A percentile compares a stretch with the other conserved stretches of the same genome.
These are phyloP conservation scores for Myocastor coypus DNA, from an alignment of 2,113 vertebrate genomes.

Conservation along the genomic window DNA sequence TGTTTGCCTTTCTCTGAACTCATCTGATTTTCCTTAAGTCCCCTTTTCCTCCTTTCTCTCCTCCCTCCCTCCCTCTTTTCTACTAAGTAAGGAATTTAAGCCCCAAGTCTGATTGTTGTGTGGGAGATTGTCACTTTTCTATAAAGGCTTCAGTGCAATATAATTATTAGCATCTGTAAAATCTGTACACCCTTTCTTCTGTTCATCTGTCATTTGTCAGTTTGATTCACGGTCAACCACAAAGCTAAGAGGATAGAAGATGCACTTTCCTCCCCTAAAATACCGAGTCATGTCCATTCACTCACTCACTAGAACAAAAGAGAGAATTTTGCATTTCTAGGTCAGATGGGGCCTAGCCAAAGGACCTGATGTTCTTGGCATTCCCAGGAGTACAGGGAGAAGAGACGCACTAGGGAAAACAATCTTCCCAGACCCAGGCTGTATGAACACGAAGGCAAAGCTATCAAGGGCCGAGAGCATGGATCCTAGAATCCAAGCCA, in stretches of 20 bases:
- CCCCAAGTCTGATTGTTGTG: not conserved
- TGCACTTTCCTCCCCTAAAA: not conserved
- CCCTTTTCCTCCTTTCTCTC: not conserved
- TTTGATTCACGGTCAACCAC: not conserved
- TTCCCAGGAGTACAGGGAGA: not conserved
- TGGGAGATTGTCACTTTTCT: not conserved
- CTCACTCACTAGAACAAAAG: not conserved
- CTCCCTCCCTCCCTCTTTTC: not conserved
- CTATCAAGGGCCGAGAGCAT: not conserved
- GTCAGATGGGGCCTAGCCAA: not conserved
- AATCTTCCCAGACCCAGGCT: not conserved
- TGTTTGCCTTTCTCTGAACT: not conserved
- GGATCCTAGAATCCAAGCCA: not conserved
- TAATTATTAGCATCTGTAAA: not conserved
- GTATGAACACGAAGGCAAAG: not conserved
- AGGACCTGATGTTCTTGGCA: not conserved
- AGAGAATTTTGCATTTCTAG: conserved; percentile 10
- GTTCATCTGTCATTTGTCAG: not conserved
- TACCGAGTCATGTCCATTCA: not conserved
- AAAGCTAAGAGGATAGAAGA: not conserved
- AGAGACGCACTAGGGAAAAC: not conserved
- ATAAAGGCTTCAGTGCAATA: not conserved
- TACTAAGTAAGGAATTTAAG: not conserved
- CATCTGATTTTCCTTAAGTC: not conserved
- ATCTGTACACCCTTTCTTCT: not conserved